Conservation (phyloP, 1,140 invertebrate species). For the Drosophila melanica region DNA sequence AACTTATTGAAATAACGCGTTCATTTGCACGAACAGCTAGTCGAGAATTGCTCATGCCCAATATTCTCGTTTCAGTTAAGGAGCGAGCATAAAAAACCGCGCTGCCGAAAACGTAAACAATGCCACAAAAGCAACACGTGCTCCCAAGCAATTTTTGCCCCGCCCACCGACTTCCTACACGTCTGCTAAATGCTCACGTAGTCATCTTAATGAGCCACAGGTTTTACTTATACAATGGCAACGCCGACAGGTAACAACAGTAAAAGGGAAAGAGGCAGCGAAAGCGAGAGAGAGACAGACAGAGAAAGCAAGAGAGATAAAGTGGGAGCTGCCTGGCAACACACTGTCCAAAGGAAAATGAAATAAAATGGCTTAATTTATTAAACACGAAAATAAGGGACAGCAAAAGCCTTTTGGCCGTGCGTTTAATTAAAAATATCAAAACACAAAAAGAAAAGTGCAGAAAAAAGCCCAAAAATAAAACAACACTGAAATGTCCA, state of each 20-base stretch:
- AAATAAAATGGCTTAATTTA: slow-evolving; percentile 66
- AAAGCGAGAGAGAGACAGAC: neutral
- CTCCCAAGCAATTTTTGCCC: slow-evolving; percentile 8
- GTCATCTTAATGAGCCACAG: slow-evolving; percentile 58
- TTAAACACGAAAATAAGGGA: slow-evolving; percentile 46
- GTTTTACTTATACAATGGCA: slow-evolving; percentile 19
- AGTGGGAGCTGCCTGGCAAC: neutral
- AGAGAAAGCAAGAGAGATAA: neutral
- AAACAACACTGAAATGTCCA: neutral
- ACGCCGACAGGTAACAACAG: slow-evolving; percentile 30
- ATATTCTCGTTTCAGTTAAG: too few relatives aligned
- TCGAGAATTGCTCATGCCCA: too few relatives aligned
- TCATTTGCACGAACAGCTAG: too few relatives aligned
- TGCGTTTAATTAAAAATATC: slow-evolving; percentile 63
- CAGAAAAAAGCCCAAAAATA: neutral
- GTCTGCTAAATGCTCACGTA: slow-evolving; percentile 51
- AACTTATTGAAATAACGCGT: too few relatives aligned
- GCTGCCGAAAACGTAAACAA: slow-evolving; percentile 50
- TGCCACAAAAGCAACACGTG: slow-evolving; percentile 62
- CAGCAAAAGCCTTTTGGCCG: slow-evolving; percentile 27
- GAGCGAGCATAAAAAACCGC: slow-evolving; percentile 5
- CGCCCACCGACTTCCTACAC: neutral
- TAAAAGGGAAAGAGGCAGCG: slow-evolving; percentile 11
- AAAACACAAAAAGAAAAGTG: slow-evolving; percentile 22
- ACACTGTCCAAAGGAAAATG: slow-evolving; percentile 29